Conservation (phyloP, 2,888 invertebrate genomes). For the Hoplodrina ambigua region DNA sequence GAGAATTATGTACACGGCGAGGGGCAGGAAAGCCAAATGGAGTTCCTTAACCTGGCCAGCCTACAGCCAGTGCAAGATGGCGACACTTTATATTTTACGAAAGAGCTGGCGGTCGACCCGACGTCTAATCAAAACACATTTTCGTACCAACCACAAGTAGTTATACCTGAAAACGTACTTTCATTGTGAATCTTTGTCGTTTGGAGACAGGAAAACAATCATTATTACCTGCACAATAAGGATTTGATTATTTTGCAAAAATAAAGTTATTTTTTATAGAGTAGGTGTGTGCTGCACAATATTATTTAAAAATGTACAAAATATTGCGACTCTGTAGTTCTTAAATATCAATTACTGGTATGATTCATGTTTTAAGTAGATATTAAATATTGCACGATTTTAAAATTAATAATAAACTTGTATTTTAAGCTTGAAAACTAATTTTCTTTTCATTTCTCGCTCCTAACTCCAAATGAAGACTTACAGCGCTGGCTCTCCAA, state of each 20-base stretch:
- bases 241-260: background rate
- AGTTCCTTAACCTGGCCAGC: slow-evolving; percentile 80
- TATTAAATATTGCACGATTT: slow-evolving; percentile 4
- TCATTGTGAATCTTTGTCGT: slow-evolving; percentile 32
- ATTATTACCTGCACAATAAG: background rate
- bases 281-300: background rate
- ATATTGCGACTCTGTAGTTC: background rate
- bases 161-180: slow-evolving; percentile 60
- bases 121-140: slow-evolving; percentile 59
- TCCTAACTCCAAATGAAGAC: background rate
- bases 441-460: slow-evolving; percentile 27
- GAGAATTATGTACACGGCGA: slow-evolving; percentile 74
- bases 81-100: slow-evolving; percentile 83
- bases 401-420: slow-evolving; percentile 35
- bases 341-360: slow-evolving; percentile 9
- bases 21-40: slow-evolving; percentile 72
- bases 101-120: slow-evolving; percentile 72
- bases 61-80: slow-evolving; percentile 82
- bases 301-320: slow-evolving; percentile 1
- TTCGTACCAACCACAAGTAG: slow-evolving; percentile 60
- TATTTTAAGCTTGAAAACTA: slow-evolving; percentile 28
- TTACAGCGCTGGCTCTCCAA: background rate
- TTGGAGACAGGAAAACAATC: background rate
- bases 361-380: background rate
- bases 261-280: background rate